Percentiles rank a stretch among this genome's conserved stretches.
Conservation (phyloP, 2,888 invertebrate genomes). For the Aleiodes leptofemur region DNA sequence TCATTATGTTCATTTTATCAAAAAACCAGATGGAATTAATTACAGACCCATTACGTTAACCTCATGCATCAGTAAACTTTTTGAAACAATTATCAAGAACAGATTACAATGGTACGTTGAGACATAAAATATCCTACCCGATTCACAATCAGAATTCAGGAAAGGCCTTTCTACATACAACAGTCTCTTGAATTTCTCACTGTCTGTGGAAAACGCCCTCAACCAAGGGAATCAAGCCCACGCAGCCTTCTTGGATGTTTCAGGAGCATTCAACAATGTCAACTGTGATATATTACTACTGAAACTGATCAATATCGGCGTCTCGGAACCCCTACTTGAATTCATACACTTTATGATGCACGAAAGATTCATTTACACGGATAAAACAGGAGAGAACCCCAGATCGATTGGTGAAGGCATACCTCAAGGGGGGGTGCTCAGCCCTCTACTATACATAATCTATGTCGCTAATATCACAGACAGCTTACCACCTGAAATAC, state of each 20-base stretch:
- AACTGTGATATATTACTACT: slow-evolving; percentile 45
- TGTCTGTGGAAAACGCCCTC: slow-evolving; percentile 47
- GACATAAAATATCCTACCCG: slow-evolving; percentile 44
- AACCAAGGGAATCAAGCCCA: slow-evolving; percentile 30
- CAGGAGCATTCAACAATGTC: slow-evolving; percentile 53
- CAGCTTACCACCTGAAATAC: background rate
- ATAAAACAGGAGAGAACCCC: background rate
- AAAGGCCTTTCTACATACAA: slow-evolving; percentile 48
- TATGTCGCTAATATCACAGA: background rate
- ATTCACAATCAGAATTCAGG: slow-evolving; percentile 50
- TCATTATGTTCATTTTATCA: slow-evolving; percentile 49
- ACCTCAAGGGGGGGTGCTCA: slow-evolving; percentile 8
- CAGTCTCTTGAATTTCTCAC: slow-evolving; percentile 44
- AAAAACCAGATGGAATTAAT: slow-evolving; percentile 46
- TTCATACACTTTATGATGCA: slow-evolving; percentile 9
- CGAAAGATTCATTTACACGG: background rate
- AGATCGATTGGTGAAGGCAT: background rate
- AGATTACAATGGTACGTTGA: slow-evolving; percentile 53
- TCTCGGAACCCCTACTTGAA: background rate
- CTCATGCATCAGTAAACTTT: slow-evolving; percentile 54
- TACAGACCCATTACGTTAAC: slow-evolving; percentile 51
- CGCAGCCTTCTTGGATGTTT: slow-evolving; percentile 51
- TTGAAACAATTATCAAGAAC: slow-evolving; percentile 53
- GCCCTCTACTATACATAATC: background rate
- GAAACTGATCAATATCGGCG: slow-evolving; percentile 26